Evolutionary conservation across 2,797 vertebrate genomes (phyloP).

Genomic region (Nannoperca australis): DNA sequence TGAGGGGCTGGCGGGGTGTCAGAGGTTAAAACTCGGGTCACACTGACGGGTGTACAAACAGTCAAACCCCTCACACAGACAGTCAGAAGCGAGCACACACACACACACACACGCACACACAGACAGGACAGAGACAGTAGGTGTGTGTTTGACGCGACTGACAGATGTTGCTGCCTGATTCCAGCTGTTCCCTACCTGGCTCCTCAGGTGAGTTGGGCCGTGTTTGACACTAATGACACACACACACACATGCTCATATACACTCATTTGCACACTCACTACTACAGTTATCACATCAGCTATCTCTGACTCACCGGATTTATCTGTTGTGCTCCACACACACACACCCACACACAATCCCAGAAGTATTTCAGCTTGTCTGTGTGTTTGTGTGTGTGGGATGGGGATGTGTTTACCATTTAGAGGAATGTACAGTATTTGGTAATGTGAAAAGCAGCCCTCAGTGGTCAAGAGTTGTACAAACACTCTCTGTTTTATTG

Average conservation of each 20-base stretch:
- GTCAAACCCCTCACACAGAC: slow-evolving; percentile 8
- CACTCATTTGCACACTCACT: slow-evolving; percentile 52
- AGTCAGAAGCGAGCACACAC: not conserved
- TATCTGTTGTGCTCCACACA: slow-evolving; percentile 47
- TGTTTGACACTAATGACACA: slow-evolving; percentile 56
- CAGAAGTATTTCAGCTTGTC: slow-evolving; percentile 49
- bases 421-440: slow-evolving; percentile 84
- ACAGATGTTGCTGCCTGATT: slow-evolving; percentile 67
- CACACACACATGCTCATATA: slow-evolving; percentile 23
- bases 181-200: slow-evolving; percentile 69
- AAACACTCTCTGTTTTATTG: slow-evolving; percentile 78
- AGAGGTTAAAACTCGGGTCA: slow-evolving; percentile 40
- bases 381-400: slow-evolving; percentile 19
- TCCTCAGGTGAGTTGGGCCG: slow-evolving; percentile 48
- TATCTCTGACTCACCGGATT: slow-evolving; percentile 65
- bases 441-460: slow-evolving; percentile 77
- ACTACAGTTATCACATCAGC: slow-evolving; percentile 46
- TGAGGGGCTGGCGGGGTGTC: not conserved
- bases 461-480: slow-evolving; percentile 74
- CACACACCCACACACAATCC: not conserved
- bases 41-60: slow-evolving; percentile 20
- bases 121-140: slow-evolving; percentile 45
- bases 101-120: slow-evolving; percentile 9
- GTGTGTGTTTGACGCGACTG: slow-evolving; percentile 49
- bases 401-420: slow-evolving; percentile 78